phyloP scores from a whole-genome alignment of 1,140 invertebrate species.

The Hycleus cichorii region DNA sequence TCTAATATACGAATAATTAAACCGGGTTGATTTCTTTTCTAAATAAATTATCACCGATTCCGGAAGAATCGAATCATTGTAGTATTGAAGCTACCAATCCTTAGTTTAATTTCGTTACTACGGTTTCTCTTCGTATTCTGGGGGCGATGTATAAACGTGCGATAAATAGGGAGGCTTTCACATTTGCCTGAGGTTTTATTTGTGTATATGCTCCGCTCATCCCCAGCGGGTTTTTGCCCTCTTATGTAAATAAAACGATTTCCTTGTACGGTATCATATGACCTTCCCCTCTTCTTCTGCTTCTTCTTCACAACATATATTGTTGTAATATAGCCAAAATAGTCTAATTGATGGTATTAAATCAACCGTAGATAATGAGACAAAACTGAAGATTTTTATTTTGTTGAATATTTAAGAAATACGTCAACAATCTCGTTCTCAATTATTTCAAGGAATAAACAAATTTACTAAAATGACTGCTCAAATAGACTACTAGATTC shows the following conservation, averaged over 20 bases:
- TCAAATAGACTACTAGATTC: constrained; percentile 10
- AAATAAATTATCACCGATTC: too few relatives aligned
- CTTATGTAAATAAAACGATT: constrained; percentile 16
- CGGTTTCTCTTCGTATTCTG: constrained; percentile 7
- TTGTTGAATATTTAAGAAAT: not conserved
- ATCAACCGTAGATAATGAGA: not conserved
- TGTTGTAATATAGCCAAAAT: not conserved
- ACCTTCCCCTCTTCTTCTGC: not conserved
- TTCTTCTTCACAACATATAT: too few relatives aligned
- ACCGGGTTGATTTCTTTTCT: too few relatives aligned
- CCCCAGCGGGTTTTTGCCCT: not conserved
- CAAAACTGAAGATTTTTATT: too few relatives aligned
- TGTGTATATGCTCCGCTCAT: constrained; percentile 1
- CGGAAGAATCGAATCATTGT: too few relatives aligned
- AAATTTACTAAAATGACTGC: constrained; percentile 8
- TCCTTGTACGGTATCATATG: constrained; percentile 14
- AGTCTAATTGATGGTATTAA: constrained; percentile 4
- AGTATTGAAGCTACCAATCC: too few relatives aligned
- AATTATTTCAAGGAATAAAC: constrained; percentile 1
- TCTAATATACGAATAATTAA: too few relatives aligned
- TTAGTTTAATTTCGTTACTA: not conserved
- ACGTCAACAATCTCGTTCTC: constrained; percentile 7
- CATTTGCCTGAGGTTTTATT: not conserved
- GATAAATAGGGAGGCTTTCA: constrained; percentile 10
- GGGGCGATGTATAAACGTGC: not conserved